A percentile compares a stretch with the other conserved stretches of the same genome.
Conservation (phyloP, 2,888 invertebrate genomes). For the Dendrolimus houi region DNA sequence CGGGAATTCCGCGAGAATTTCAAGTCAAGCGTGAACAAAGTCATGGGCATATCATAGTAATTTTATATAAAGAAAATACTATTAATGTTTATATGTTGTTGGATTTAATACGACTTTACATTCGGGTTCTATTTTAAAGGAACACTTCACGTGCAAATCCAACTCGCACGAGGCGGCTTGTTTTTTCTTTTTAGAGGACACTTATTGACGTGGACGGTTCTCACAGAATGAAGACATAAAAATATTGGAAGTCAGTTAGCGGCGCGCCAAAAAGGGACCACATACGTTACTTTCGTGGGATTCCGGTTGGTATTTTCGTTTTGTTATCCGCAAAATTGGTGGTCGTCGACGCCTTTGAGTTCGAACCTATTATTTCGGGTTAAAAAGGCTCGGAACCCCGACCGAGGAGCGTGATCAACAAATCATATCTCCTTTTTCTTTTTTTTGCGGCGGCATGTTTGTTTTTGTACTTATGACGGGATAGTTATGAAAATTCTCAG, state of each 20-base stretch:
- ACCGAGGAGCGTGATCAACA: slow-evolving; percentile 60
- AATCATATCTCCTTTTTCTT: slow-evolving; percentile 47
- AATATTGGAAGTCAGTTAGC: slow-evolving; percentile 50
- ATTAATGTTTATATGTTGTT: too few relatives aligned
- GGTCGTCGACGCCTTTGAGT: slow-evolving; percentile 66
- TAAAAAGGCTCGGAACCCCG: slow-evolving; percentile 46
- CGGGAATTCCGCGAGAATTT: too few relatives aligned
- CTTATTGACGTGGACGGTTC: slow-evolving; percentile 28
- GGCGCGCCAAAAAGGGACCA: slow-evolving; percentile 67
- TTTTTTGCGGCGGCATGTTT: slow-evolving; percentile 54
- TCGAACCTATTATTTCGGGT: slow-evolving; percentile 62
- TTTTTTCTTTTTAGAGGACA: slow-evolving; percentile 31
- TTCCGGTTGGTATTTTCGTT: slow-evolving; percentile 31
- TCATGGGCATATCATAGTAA: too few relatives aligned
- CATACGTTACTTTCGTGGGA: slow-evolving; percentile 42
- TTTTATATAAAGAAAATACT: too few relatives aligned
- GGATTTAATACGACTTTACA: too few relatives aligned
- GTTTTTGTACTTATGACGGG: slow-evolving; percentile 65
- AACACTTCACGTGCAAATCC: too few relatives aligned
- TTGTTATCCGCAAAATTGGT: slow-evolving; percentile 62
- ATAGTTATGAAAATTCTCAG: slow-evolving; percentile 61
- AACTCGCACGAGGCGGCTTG: slow-evolving; percentile 24
- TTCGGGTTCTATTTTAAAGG: too few relatives aligned
- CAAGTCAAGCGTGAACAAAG: too few relatives aligned
- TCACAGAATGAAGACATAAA: slow-evolving; percentile 74